Evolutionary conservation across 30 jellyfish, hydroid and myxozoan genomes (phyloP).

Genomic region (Turritopsis dohrnii): DNA sequence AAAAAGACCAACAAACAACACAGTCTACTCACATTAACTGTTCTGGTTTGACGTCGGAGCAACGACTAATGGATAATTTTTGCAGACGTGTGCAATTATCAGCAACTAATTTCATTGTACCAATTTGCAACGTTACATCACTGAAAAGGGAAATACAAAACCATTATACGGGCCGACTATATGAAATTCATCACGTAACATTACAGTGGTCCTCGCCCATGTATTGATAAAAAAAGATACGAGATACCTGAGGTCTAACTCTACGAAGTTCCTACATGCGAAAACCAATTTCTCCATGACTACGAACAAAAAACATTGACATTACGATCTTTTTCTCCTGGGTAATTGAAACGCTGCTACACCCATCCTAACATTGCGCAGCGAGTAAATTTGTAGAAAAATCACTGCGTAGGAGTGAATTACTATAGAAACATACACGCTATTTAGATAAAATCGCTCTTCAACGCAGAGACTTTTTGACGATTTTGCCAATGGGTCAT

Average conservation of each 20-base stretch:
- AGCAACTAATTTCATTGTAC: constrained; percentile 35
- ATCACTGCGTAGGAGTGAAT: too few relatives aligned
- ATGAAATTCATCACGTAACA: neutral
- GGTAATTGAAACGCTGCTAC: too few relatives aligned
- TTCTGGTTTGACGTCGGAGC: constrained; percentile 38
- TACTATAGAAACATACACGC: too few relatives aligned
- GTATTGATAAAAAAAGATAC: neutral
- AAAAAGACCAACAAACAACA: neutral
- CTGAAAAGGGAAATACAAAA: constrained; percentile 16
- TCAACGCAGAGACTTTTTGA: too few relatives aligned
- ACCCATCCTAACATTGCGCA: too few relatives aligned
- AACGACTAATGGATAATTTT: constrained; percentile 32
- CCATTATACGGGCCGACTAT: too few relatives aligned
- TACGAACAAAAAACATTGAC: constrained; percentile 1
- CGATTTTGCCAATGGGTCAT: too few relatives aligned
- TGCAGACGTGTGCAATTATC: constrained; percentile 26
- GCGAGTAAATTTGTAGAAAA: too few relatives aligned
- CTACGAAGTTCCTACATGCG: constrained; percentile 18
- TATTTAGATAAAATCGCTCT: too few relatives aligned
- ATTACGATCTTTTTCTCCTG: too few relatives aligned
- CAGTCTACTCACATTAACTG: constrained; percentile 30
- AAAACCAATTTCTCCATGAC: constrained; percentile 25
- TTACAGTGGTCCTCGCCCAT: too few relatives aligned
- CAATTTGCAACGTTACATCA: constrained; percentile 45
- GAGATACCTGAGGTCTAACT: constrained; percentile 32